Evolutionary conservation across 2,113 vertebrate genomes (phyloP).

Genomic region (Melanocharis versteri): DNA sequence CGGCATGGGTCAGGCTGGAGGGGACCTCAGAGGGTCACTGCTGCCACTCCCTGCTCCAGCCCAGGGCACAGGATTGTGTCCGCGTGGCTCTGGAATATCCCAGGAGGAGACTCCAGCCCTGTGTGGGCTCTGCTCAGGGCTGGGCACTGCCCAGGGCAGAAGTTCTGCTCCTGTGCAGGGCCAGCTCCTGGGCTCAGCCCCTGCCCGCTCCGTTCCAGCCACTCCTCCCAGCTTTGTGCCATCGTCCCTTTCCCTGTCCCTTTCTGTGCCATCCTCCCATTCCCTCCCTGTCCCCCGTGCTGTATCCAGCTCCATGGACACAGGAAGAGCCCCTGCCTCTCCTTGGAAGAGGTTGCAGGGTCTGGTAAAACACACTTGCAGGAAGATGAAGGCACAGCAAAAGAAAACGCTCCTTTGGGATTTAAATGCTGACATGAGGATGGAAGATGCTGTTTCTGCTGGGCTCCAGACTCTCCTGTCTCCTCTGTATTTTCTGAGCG

Average conservation of each 20-base stretch:
- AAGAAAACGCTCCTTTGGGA: neutral
- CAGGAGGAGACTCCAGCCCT: neutral
- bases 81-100: neutral
- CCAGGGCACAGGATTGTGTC: neutral
- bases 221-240: neutral
- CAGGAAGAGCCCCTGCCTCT: neutral
- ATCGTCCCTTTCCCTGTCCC: neutral
- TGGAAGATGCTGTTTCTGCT: neutral
- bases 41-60: neutral
- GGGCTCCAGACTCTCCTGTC: neutral
- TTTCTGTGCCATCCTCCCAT: no score
- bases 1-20: neutral
- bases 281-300: neutral
- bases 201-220: neutral
- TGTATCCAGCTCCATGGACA: accelerated
- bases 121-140: no score
- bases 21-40: neutral
- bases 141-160: neutral
- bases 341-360: neutral
- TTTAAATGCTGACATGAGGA: neutral
- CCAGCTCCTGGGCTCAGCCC: neutral
- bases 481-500: neutral
- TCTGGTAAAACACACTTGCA: neutral
- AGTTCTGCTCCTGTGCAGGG: neutral
- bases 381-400: neutral